A percentile compares a stretch with the other conserved stretches of the same genome.
These are phyloP conservation scores for Oplegnathus fasciatus DNA, from an alignment of 2,113 vertebrate genomes.

Conservation along the genomic window DNA sequence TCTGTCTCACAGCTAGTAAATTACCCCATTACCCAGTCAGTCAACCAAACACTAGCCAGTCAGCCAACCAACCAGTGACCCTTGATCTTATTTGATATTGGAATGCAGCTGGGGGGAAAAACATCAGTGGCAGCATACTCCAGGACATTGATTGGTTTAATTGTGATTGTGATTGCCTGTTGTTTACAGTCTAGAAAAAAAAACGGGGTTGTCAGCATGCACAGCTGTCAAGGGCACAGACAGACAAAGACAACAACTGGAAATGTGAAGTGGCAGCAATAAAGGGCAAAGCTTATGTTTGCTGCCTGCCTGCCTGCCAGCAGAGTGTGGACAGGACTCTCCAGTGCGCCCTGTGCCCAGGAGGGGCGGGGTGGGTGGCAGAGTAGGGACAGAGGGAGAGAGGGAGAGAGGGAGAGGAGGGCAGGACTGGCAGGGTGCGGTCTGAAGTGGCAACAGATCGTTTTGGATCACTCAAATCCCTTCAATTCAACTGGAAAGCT, in stretches of 20 bases:
- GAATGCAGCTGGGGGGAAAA: slow-evolving; percentile 20
- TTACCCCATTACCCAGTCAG: slow-evolving; percentile 37
- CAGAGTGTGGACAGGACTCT: slow-evolving; percentile 71
- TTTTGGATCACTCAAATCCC: slow-evolving; percentile 90
- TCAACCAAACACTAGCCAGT: slow-evolving; percentile 10
- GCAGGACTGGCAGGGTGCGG: slow-evolving; percentile 92
- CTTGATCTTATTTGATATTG: slow-evolving; percentile 42
- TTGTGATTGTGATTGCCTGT: slow-evolving; percentile 55
- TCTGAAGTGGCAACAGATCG: slow-evolving; percentile 90
- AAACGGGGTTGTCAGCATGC: neutral
- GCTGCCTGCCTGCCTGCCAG: slow-evolving; percentile 61
- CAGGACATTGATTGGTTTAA: slow-evolving; percentile 54
- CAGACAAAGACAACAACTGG: slow-evolving; percentile 42
- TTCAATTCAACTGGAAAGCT: slow-evolving; percentile 83
- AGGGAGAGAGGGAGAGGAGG: slow-evolving; percentile 77
- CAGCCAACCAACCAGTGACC: slow-evolving; percentile 36
- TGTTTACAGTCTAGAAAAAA: slow-evolving; percentile 43
- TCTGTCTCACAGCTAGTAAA: slow-evolving; percentile 26
- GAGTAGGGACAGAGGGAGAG: slow-evolving; percentile 70
- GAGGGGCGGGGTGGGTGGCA: slow-evolving; percentile 86
- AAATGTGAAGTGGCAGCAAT: slow-evolving; percentile 52
- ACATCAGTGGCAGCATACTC: slow-evolving; percentile 22
- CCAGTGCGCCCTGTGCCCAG: slow-evolving; percentile 83
- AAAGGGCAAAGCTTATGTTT: slow-evolving; percentile 59
- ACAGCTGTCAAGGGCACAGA: slow-evolving; percentile 48